phyloP scores from a whole-genome alignment of 2,888 invertebrate genomes.

The Ormyrus labotus region DNA sequence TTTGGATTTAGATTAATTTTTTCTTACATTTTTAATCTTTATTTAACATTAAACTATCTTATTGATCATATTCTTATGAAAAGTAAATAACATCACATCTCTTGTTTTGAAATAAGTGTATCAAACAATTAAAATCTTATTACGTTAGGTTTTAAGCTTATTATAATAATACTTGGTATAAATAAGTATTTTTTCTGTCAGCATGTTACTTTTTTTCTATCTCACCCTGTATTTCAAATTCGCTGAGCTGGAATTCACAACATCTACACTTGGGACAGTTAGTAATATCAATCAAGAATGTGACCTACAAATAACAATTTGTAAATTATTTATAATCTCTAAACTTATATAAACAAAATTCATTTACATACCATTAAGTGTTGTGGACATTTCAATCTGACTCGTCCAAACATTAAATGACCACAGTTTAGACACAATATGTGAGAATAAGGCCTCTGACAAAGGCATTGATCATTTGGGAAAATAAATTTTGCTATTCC shows the following conservation, averaged over 20 bases:
- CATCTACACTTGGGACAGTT: constrained; percentile 77
- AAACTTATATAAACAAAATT: constrained; percentile 1
- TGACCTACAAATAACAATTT: constrained; percentile 73
- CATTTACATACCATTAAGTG: constrained; percentile 61
- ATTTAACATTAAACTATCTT: not conserved
- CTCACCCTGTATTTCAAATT: constrained; percentile 38
- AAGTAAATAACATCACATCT: not conserved
- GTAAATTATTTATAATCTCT: not conserved
- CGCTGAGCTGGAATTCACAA: constrained; percentile 59
- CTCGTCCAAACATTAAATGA: constrained; percentile 59
- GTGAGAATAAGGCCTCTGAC: constrained; percentile 58
- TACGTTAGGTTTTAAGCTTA: too few species aligned
- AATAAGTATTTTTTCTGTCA: too few species aligned
- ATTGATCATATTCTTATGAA: not conserved
- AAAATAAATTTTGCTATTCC: constrained; percentile 33
- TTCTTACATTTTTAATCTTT: constrained; percentile 13
- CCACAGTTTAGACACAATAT: constrained; percentile 64
- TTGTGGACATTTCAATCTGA: constrained; percentile 59
- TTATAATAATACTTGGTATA: too few species aligned
- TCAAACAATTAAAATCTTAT: too few species aligned
- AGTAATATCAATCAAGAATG: constrained; percentile 77
- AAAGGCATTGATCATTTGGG: constrained; percentile 57
- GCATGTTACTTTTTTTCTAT: too few species aligned
- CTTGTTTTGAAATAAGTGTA: too few species aligned
- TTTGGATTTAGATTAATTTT: too few species aligned